Base-by-base conservation (phyloP, 2,797 vertebrate species). In the Poeciliopsis paucimaculata region DNA sequence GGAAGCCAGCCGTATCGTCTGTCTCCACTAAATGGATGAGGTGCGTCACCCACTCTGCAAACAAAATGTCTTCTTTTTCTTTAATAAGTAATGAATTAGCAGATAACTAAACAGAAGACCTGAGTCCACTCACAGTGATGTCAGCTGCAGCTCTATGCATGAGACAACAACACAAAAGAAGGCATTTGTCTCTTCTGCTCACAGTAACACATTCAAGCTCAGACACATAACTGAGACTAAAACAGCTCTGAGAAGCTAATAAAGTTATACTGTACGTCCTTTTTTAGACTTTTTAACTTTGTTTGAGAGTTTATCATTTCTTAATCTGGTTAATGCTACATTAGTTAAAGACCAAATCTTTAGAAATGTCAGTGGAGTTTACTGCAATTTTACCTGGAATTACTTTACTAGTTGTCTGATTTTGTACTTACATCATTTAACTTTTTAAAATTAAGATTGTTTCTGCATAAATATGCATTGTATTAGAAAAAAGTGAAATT, bases 31-130 rank as follows among this genome's bases (percentile, higher is more conserved):
- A 23, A 68, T 13, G 43, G 75, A 89, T 80, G 77, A 85, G 68
- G 9, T 20, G 72, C 77, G 47, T 85, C 80, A 71, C 75, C 82
- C 81, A 62, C 49, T 49, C 5, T 53, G 45, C 84, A 81, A 90
- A 89, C 77, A 86, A 83, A 84, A 34, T 82, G 26, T 20, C 84
- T 64, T 45, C 77, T 78, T 82, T 77, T 73, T 78, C 31, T 41
- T 39, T 80, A 81, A 85, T 82, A 70, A 82, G 77, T 84, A 41
- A 87, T 68, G n/a, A 80, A 82, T 75, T 77, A 77, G 5, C 77
- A 16, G 64, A 45, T 76, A 26, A 23, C 77, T 16, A 66, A 84
- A 51, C n/a, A 74, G 73, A 73, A 76, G 77, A 88, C 43, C 23
- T 2, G 74, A 77, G 80, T 20, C 34, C 18, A 0, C 77, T 75